Evolutionary conservation across 92 coral and sea anemone species (phyloP).

Genomic region (Porites cylindrica): DNA sequence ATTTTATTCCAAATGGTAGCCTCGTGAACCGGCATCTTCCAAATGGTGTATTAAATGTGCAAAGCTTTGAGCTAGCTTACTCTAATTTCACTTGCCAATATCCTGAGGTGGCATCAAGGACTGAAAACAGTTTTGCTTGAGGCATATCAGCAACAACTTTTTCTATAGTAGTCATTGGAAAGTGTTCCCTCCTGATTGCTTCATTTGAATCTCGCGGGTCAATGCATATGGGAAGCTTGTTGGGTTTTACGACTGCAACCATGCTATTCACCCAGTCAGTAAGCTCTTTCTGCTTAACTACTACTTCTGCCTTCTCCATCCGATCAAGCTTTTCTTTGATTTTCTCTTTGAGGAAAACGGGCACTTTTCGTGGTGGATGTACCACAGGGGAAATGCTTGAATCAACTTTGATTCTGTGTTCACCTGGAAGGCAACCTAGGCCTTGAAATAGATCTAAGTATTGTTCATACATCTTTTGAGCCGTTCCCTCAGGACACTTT

Average conservation of each 20-base stretch:
- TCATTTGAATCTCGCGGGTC: conserved; percentile 61
- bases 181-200: conserved; percentile 65
- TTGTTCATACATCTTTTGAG: background rate
- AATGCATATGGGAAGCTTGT: conserved; percentile 61
- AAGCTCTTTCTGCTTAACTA: conserved; percentile 46
- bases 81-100: conserved; percentile 63
- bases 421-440: conserved; percentile 21
- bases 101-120: conserved; percentile 58
- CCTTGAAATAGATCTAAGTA: conserved; percentile 21
- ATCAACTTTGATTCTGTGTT: conserved; percentile 37
- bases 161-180: conserved; percentile 66
- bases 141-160: conserved; percentile 59
- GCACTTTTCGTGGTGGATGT: conserved; percentile 66
- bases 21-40: conserved; percentile 55
- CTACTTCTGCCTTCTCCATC: background rate
- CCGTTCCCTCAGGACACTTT: background rate
- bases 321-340: conserved; percentile 50
- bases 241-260: no score
- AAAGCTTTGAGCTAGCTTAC: conserved; percentile 45
- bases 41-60: conserved; percentile 64
- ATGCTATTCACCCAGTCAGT: conserved; percentile 74
- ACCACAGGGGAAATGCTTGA: conserved; percentile 47
- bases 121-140: conserved; percentile 59
- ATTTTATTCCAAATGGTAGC: conserved; percentile 51
- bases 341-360: conserved; percentile 35